A percentile compares a stretch with the other conserved stretches of the same genome.
phyloP scores from a whole-genome alignment of 2,113 vertebrate species.

The pig (Sus scrofa) region DNA sequence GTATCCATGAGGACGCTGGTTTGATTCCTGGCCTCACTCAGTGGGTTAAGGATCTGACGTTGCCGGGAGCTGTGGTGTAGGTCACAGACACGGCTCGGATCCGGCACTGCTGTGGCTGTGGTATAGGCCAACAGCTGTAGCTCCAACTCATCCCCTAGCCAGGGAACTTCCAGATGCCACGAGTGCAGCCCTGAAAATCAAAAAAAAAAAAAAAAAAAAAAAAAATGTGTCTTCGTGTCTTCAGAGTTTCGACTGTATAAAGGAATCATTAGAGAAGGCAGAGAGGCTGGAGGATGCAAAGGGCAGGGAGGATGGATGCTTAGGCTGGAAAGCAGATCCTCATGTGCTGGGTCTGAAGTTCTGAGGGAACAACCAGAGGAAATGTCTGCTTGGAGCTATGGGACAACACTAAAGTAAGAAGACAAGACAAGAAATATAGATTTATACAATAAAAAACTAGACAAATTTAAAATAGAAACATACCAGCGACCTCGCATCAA shows the following conservation, averaged over 20 bases:
- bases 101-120: no score
- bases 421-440: not conserved
- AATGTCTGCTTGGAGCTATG: not conserved
- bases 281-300: not conserved
- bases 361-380: not conserved
- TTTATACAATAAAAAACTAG: not conserved
- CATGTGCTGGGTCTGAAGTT: not conserved
- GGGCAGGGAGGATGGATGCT: not conserved
- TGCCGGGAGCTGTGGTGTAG: no score
- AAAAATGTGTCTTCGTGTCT: not conserved
- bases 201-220: not conserved
- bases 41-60: no score
- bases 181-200: no score
- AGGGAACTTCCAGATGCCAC: no score
- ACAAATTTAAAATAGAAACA: constrained; percentile 75
- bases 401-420: not conserved
- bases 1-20: no score
- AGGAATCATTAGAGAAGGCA: not conserved
- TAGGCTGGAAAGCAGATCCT: not conserved
- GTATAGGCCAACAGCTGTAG: no score
- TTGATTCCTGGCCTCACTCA: no score
- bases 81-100: no score
- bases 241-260: not conserved
- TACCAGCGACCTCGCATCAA: constrained; percentile 96
- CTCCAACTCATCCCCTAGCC: no score